phyloP scores from a whole-genome alignment of 2,113 vertebrate species.

The Barbus barbus region DNA sequence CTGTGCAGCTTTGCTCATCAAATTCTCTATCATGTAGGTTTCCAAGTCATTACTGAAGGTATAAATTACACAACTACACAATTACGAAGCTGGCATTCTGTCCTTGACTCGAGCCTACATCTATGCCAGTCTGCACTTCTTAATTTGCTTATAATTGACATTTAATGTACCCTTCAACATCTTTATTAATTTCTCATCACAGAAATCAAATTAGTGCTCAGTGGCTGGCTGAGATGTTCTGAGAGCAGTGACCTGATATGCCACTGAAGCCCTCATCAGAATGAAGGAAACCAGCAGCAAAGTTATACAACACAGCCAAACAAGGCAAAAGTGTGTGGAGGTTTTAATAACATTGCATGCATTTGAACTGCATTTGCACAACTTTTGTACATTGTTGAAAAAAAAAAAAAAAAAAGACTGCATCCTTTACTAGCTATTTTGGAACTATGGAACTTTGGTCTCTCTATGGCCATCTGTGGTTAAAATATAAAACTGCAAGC shows the following conservation, averaged over 20 bases:
- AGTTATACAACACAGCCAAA: background rate
- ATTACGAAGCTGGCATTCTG: conserved; percentile 2
- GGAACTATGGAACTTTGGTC: background rate
- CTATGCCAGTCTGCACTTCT: conserved; percentile 43
- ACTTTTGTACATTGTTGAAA: background rate
- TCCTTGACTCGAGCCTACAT: conserved; percentile 17
- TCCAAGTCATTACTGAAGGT: conserved; percentile 37
- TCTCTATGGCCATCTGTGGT: background rate
- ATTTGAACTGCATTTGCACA: background rate
- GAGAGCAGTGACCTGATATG: conserved; percentile 32
- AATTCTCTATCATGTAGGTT: conserved; percentile 35
- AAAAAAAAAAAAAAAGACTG: background rate
- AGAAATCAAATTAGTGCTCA: conserved; percentile 43
- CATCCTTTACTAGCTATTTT: background rate
- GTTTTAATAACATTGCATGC: background rate
- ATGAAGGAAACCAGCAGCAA: too few relatives aligned
- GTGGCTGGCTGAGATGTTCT: background rate
- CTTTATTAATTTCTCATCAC: conserved; percentile 49
- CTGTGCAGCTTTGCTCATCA: conserved; percentile 35
- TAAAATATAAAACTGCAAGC: background rate
- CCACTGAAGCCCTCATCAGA: too few relatives aligned
- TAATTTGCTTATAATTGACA: conserved; percentile 53
- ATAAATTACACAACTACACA: conserved; percentile 24
- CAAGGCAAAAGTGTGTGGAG: background rate
- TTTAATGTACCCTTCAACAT: conserved; percentile 41